Percentiles rank a stretch among this genome's conserved stretches.
Evolutionary conservation across 2,888 invertebrate species (phyloP).

Genomic region (Papilio protenor): DNA sequence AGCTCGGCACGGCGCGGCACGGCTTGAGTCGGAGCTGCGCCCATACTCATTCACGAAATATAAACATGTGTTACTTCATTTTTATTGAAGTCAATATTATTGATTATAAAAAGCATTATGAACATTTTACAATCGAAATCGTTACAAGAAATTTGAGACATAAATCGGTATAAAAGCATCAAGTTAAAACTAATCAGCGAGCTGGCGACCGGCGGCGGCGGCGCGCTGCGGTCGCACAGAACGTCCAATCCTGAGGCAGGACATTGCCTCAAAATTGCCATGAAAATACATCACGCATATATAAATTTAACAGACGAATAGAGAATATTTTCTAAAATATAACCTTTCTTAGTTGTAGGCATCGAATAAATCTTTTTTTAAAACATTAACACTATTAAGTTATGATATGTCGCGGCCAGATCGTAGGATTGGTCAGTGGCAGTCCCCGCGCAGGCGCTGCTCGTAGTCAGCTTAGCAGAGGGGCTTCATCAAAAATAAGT

Average conservation of each 20-base stretch:
- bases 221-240: neutral
- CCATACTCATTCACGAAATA: neutral
- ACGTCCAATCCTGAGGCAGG: neutral
- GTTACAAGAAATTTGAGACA: neutral
- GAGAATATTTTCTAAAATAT: neutral
- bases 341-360: neutral
- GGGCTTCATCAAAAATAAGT: neutral
- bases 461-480: no score
- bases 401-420: neutral
- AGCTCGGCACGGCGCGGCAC: neutral
- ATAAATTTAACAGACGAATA: neutral
- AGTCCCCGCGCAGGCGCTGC: neutral
- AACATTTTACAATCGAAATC: neutral
- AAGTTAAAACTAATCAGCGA: neutral
- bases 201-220: neutral
- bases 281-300: neutral
- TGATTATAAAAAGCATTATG: neutral
- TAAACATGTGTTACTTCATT: neutral
- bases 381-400: neutral
- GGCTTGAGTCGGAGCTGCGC: neutral
- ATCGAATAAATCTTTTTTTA: neutral
- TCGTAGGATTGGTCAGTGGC: neutral
- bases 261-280: neutral
- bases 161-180: constrained; percentile 4
- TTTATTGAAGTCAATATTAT: neutral